Evolutionary conservation across 2,113 vertebrate species (phyloP), one percentile per base, ranked within the genome.

Genomic region (Bos javanicus): DNA sequence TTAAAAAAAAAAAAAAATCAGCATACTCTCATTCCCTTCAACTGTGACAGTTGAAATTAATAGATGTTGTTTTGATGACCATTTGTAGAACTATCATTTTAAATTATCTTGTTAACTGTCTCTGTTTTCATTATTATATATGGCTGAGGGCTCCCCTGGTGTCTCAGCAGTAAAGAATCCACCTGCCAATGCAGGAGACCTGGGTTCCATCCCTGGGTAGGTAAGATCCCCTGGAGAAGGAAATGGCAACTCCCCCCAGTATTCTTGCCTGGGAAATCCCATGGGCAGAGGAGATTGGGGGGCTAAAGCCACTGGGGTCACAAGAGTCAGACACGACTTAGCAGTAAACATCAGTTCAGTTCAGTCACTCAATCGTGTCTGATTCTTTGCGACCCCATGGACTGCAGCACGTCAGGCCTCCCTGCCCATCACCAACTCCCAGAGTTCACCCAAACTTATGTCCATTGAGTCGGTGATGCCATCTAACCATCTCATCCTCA

Each of bases 121-220:
- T 67, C 25, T 25, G 54, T 30, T 86, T 95, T 28, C 13, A 12
- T 52, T 54, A 36, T 28, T 28, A 16, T 25, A 5, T 80, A 33
- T 26, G 23, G 17, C 28, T 36, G 7, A 76, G 36, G 71, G 71
- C 23, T 43, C 43, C 36, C 36, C 36, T 43, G 12, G 23, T 26
- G 21, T 1, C 36, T 76, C 36, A 76, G 36, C 0, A 0, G 21
- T 26, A 26, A 62, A 26, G 71, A 76, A 76, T 14, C 6, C 11
- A 3, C 23, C 71, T 43, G 21, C 23, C 71, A 43, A 7, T 26
- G 23, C 36, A 43, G 23, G 21, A 74, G 67, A 36, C 33, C 67
- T 39, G n/a, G 19, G 19, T 71, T 71, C 67, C 67, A 71, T 12
- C 19, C 19, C n/a, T 23, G 67, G 36, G 36, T 76, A 43, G 6